Percentiles rank a stretch among this genome's conserved stretches.
phyloP scores from a whole-genome alignment of 2,113 vertebrate genomes.

The Danio rerio region GRCz12tu NC_133190.1:39933001-39933500 shows the following conservation, averaged over 20 bases:
- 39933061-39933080: not conserved
- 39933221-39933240: slow-evolving; percentile 69
- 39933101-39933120: not conserved
- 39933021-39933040: slow-evolving; percentile 20
- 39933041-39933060: slow-evolving; percentile 18
- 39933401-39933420: too few species aligned
- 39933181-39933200: slow-evolving; percentile 4
- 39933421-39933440: too few species aligned
- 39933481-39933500: too few species aligned
- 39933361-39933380: not conserved
- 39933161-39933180: not conserved
- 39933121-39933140: not conserved
- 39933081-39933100: not conserved
- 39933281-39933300: not conserved
- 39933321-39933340: slow-evolving; percentile 30
- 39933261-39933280: slow-evolving; percentile 60
- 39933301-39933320: slow-evolving; percentile 18
- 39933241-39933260: slow-evolving; percentile 73
- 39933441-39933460: too few species aligned
- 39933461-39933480: too few species aligned
- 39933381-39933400: too few species aligned
- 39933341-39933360: not conserved
- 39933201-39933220: not conserved
- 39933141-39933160: not conserved
- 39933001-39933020: not conserved